These are phyloP conservation scores for Vombatus ursinus DNA, from an alignment of 2,113 vertebrate species.

Conservation along the genomic window DNA sequence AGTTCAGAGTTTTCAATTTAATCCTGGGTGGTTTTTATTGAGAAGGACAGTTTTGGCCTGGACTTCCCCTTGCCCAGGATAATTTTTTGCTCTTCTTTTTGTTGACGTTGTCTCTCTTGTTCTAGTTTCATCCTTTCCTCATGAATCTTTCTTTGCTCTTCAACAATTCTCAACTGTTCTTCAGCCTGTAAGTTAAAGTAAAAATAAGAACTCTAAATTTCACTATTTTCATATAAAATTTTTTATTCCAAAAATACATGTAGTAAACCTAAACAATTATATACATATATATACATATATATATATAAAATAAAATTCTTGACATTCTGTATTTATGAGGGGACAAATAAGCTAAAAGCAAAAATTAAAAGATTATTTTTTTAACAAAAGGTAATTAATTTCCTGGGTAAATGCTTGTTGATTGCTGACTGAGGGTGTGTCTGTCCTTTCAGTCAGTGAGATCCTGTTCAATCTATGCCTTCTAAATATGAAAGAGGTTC, in stretches of 20 bases:
- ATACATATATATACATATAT: no score
- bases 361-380: neutral
- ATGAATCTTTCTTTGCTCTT: slow-evolving; percentile 99
- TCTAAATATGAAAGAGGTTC: neutral
- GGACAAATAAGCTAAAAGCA: neutral
- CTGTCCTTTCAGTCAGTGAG: neutral
- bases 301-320: no score
- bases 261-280: neutral
- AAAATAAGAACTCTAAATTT: slow-evolving; percentile 63
- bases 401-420: neutral
- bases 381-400: neutral
- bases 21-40: slow-evolving; percentile 95
- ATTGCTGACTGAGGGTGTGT: neutral
- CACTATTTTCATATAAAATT: slow-evolving; percentile 55
- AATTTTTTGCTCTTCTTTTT: slow-evolving; percentile 99
- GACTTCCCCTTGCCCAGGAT: slow-evolving; percentile 99
- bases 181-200: slow-evolving; percentile 89
- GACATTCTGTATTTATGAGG: no score
- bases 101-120: slow-evolving; percentile 97
- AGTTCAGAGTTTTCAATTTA: slow-evolving; percentile 88
- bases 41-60: slow-evolving; percentile 98
- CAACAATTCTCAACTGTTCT: slow-evolving; percentile 99
- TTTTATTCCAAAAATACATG: neutral
- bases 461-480: neutral
- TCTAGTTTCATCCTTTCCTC: slow-evolving; percentile 99